phyloP scores from a whole-genome alignment of 2,113 vertebrate genomes.

The Microtus richardsoni region DNA sequence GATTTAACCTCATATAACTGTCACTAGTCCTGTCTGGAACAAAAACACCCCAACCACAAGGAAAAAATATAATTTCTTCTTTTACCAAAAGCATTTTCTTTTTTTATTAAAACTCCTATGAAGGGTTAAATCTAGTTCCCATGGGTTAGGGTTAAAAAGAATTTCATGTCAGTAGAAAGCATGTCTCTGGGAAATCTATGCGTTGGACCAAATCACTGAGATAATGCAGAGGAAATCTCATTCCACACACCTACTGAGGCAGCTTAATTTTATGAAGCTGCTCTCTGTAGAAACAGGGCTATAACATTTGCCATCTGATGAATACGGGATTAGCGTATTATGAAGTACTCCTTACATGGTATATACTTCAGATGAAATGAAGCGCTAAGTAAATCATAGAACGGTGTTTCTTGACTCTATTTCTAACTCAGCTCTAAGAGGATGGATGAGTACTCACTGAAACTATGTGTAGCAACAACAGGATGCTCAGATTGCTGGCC shows the following conservation, averaged over 20 bases:
- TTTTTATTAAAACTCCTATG: slow-evolving; percentile 58
- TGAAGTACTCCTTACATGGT: not conserved
- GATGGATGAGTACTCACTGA: slow-evolving; percentile 30
- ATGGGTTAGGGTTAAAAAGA: slow-evolving; percentile 37
- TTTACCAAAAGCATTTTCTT: slow-evolving; percentile 56
- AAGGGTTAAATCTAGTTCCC: slow-evolving; percentile 46
- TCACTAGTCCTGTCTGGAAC: slow-evolving; percentile 57
- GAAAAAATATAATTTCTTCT: slow-evolving; percentile 48
- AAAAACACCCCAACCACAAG: slow-evolving; percentile 17
- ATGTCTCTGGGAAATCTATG: slow-evolving; percentile 44
- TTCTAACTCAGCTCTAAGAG: not conserved
- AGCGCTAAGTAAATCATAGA: slow-evolving; percentile 28
- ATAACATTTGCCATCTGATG: not conserved
- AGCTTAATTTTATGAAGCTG: slow-evolving; percentile 52
- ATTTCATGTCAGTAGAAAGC: slow-evolving; percentile 5
- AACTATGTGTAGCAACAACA: slow-evolving; percentile 61
- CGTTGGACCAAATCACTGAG: not conserved
- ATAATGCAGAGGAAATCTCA: slow-evolving; percentile 25
- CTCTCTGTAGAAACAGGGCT: not conserved
- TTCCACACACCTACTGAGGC: slow-evolving; percentile 15
- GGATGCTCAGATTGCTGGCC: slow-evolving; percentile 37
- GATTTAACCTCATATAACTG: slow-evolving; percentile 56
- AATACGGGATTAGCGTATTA: not conserved
- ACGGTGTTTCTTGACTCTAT: not conserved
- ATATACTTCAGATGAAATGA: slow-evolving; percentile 46